phyloP scores from a whole-genome alignment of 1,140 invertebrate species.

The Bombyx mandarina region DNA sequence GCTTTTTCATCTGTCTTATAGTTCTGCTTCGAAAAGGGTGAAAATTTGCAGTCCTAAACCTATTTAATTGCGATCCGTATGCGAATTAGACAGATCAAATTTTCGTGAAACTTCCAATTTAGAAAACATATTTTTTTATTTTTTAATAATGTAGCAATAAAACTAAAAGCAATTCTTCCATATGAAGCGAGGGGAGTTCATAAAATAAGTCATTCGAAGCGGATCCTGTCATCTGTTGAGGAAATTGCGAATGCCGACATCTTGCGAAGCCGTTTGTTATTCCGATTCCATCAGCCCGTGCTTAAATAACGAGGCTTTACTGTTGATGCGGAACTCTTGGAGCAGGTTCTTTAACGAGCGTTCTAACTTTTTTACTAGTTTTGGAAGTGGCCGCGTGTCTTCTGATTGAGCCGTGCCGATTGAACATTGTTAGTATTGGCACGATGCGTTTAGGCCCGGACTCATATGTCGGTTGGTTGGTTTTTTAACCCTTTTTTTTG shows the following conservation, averaged over 20 bases:
- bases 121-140: too few relatives aligned
- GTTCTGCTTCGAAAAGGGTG: too few relatives aligned
- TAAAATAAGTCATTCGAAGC: constrained; percentile 26
- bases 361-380: not conserved
- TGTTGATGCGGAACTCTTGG: not conserved
- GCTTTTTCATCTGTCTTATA: too few relatives aligned
- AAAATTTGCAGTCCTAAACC: too few relatives aligned
- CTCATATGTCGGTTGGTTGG: not conserved
- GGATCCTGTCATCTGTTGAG: constrained; percentile 21
- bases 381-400: not conserved
- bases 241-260: constrained; percentile 25
- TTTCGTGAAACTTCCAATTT: too few relatives aligned
- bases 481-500: too few relatives aligned
- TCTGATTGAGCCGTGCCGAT: not conserved
- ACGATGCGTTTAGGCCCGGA: not conserved
- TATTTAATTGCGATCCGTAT: too few relatives aligned
- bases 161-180: constrained; percentile 1
- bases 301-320: constrained; percentile 16
- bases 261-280: constrained; percentile 22
- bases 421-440: not conserved
- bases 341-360: too few relatives aligned
- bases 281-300: constrained; percentile 22
- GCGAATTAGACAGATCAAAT: too few relatives aligned
- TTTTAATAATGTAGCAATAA: not conserved
- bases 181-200: constrained; percentile 14